Conservation (phyloP, 2,113 vertebrate species). For the Daphoenositta chrysoptera region DNA sequence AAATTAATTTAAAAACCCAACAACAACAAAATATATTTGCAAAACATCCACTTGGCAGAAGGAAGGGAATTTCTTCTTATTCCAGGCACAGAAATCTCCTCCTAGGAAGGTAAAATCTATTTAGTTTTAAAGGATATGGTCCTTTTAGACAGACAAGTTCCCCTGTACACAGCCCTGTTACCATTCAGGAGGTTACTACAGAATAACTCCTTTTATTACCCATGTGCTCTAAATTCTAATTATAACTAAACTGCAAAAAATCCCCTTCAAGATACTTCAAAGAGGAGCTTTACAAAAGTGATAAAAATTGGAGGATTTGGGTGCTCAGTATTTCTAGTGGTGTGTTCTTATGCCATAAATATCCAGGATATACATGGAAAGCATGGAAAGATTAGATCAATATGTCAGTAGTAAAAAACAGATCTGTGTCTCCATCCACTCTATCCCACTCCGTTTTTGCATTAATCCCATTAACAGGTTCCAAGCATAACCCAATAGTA, state of each 20-base stretch:
- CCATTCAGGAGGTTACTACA: neutral
- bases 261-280: neutral
- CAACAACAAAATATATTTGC: neutral
- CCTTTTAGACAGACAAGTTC: neutral
- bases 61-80: neutral
- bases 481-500: neutral
- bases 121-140: neutral
- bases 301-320: neutral
- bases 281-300: neutral
- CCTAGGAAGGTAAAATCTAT: neutral
- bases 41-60: neutral
- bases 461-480: neutral
- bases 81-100: neutral
- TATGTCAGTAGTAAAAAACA: neutral
- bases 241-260: neutral
- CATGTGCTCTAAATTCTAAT: neutral
- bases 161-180: neutral
- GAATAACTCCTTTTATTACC: neutral
- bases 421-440: neutral
- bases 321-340: neutral
- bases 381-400: neutral
- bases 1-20: neutral
- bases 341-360: neutral
- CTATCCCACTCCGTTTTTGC: neutral
- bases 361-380: neutral